Percentiles rank a stretch among this genome's conserved stretches.
phyloP scores from a whole-genome alignment of 2,113 vertebrate species.

The Geococcyx californianus region DNA sequence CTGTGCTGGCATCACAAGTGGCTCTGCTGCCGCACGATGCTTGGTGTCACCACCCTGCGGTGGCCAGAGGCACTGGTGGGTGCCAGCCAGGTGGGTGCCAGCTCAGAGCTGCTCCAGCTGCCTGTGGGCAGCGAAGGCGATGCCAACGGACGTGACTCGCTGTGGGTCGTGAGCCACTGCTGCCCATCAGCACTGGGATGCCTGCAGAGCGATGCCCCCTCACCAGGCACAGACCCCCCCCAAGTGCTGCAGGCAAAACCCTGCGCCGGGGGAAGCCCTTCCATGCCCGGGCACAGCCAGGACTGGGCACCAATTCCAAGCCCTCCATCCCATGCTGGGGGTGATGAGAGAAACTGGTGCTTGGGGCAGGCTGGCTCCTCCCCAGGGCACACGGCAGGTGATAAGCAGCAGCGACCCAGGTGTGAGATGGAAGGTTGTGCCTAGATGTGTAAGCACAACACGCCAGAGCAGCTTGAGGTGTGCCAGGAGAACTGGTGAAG shows the following conservation, averaged over 20 bases:
- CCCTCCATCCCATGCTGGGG: neutral
- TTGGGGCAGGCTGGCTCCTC: neutral
- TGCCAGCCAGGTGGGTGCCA: neutral
- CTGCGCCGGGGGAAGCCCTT: neutral
- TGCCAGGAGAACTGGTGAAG: accelerated
- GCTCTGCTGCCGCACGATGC: neutral
- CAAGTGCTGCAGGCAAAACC: accelerated
- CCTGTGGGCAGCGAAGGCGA: neutral
- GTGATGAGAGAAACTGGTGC: neutral
- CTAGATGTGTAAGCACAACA: accelerated
- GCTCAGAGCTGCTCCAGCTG: neutral
- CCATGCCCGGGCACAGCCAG: neutral
- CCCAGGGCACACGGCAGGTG: neutral
- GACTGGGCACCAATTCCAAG: neutral
- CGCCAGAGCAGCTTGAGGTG: accelerated
- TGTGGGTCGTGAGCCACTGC: accelerated
- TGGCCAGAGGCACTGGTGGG: neutral
- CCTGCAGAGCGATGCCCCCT: neutral
- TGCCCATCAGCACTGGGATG: neutral
- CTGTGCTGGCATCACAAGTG: accelerated
- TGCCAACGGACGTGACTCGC: neutral
- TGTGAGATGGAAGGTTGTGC: neutral
- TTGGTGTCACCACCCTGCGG: neutral
- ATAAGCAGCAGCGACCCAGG: accelerated
- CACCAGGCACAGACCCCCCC: neutral